Conservation (phyloP, 2,113 vertebrate genomes). For the Carlito syrichta region DNA sequence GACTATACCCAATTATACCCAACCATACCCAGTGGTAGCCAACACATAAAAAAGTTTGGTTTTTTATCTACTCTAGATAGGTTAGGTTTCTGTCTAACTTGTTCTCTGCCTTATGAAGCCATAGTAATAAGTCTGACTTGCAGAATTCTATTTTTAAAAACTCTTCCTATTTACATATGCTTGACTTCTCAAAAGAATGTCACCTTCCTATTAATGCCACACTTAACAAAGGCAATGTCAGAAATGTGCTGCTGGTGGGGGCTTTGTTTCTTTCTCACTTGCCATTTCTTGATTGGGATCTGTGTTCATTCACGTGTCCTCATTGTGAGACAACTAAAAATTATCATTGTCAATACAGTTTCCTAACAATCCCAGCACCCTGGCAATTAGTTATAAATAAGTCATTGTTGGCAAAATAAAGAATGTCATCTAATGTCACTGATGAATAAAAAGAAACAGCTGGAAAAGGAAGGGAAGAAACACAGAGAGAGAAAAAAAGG, state of each 20-base stretch:
- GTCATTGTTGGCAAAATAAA: constrained; percentile 73
- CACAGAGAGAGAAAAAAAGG: background rate
- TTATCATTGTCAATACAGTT: constrained; percentile 71
- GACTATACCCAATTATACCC: background rate
- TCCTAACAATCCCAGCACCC: constrained; percentile 59
- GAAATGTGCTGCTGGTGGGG: constrained; percentile 25
- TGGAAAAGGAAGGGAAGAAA: constrained; percentile 24
- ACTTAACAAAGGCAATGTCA: constrained; percentile 68
- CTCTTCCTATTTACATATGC: constrained; percentile 65
- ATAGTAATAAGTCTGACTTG: constrained; percentile 57
- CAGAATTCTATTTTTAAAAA: constrained; percentile 73
- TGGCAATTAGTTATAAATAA: constrained; percentile 71
- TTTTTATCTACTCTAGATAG: too few relatives aligned
- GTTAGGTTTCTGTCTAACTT: constrained; percentile 72
- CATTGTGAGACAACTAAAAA: constrained; percentile 68
- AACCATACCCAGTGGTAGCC: background rate
- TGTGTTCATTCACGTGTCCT: constrained; percentile 64
- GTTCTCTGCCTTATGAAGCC: constrained; percentile 66
- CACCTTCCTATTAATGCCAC: constrained; percentile 65
- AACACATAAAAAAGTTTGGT: constrained; percentile 45
- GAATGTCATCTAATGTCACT: constrained; percentile 40
- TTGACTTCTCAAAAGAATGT: constrained; percentile 69
- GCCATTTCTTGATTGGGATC: constrained; percentile 59
- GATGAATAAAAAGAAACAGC: constrained; percentile 70
- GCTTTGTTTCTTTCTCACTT: constrained; percentile 67